Conservation (phyloP, 1,140 invertebrate genomes). For the Leptinotarsa texana region DNA sequence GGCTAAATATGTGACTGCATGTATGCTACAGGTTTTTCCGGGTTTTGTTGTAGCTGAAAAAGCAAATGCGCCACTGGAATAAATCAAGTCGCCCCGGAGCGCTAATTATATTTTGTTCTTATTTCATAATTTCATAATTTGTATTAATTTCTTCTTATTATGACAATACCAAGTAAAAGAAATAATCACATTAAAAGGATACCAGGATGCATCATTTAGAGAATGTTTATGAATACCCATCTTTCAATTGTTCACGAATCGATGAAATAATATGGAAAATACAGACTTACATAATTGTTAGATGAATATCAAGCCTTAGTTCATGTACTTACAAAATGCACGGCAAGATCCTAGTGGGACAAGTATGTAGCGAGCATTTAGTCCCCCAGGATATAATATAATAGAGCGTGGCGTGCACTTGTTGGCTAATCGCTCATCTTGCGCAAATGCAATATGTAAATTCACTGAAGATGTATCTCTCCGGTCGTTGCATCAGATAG, state of each 20-base stretch:
- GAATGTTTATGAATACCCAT: not conserved
- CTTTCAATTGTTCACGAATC: not conserved
- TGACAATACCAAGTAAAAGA: too few relatives aligned
- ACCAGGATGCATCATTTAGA: too few relatives aligned
- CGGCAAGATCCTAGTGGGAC: not conserved
- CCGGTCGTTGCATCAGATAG: not conserved
- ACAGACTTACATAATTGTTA: not conserved
- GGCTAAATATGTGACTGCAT: too few relatives aligned
- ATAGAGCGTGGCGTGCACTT: slow-evolving; percentile 5
- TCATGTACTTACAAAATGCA: not conserved
- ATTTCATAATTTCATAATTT: too few relatives aligned
- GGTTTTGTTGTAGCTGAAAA: too few relatives aligned
- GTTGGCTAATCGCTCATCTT: slow-evolving; percentile 5
- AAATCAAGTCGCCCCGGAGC: too few relatives aligned
- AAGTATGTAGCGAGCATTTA: not conserved
- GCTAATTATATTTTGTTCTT: too few relatives aligned
- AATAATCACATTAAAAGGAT: too few relatives aligned
- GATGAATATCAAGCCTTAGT: not conserved
- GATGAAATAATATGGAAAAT: not conserved
- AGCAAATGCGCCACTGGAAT: too few relatives aligned
- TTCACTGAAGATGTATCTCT: not conserved
- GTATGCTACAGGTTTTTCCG: too few relatives aligned
- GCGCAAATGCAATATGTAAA: slow-evolving; percentile 4
- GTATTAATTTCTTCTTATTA: too few relatives aligned
- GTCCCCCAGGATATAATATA: not conserved